Percentiles rank a stretch among this genome's conserved stretches.
Evolutionary conservation across 2,888 invertebrate species (phyloP).

Genomic region (Noctua janthina): DNA sequence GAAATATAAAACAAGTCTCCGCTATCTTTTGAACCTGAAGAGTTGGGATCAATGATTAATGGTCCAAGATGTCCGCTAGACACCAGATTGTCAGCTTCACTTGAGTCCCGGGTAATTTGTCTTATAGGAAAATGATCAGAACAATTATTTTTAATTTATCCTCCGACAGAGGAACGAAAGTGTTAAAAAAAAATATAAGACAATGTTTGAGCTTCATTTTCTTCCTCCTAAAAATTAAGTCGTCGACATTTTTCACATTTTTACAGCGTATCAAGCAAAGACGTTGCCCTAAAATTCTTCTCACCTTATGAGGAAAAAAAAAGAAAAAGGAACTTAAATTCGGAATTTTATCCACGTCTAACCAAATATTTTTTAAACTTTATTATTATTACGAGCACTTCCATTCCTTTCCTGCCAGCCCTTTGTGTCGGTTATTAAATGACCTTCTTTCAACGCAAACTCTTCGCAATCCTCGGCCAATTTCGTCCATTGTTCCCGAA

Average conservation of each 20-base stretch:
- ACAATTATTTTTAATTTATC: constrained; percentile 61
- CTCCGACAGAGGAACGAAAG: neutral
- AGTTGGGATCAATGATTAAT: constrained; percentile 72
- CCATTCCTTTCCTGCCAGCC: constrained; percentile 57
- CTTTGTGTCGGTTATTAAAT: constrained; percentile 66
- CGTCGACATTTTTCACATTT: constrained; percentile 25
- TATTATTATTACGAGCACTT: constrained; percentile 62
- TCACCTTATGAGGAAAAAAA: constrained; percentile 45
- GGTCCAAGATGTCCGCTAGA: constrained; percentile 64
- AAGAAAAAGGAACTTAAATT: constrained; percentile 42
- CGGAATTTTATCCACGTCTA: constrained; percentile 52
- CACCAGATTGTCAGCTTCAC: constrained; percentile 64
- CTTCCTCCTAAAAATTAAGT: neutral
- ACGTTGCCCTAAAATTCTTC: constrained; percentile 35
- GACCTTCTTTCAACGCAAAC: constrained; percentile 64
- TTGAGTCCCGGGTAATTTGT: constrained; percentile 68
- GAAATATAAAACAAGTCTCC: constrained; percentile 65
- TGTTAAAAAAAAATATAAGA: neutral
- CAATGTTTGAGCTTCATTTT: constrained; percentile 15
- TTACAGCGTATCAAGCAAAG: constrained; percentile 20
- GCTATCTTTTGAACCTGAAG: constrained; percentile 57
- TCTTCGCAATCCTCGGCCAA: constrained; percentile 61
- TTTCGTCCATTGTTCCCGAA: constrained; percentile 64
- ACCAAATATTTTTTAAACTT: constrained; percentile 65
- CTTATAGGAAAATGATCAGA: constrained; percentile 65